Percentiles rank a stretch among this genome's conserved stretches.
Conservation (phyloP, 2,888 invertebrate genomes). For the Chrysotoxum bicinctum region DNA sequence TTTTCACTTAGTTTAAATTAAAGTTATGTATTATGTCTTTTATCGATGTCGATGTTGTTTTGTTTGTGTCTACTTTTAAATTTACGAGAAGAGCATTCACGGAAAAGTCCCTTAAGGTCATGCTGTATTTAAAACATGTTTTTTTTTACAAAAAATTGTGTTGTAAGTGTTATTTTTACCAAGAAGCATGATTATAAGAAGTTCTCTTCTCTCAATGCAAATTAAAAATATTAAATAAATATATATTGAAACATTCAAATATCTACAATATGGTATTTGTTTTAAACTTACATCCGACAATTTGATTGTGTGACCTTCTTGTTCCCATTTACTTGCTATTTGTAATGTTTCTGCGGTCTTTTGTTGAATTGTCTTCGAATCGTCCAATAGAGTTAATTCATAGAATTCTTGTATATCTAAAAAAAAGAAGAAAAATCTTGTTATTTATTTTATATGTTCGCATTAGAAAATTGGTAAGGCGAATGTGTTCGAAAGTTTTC, state of each 20-base stretch:
- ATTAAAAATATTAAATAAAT: constrained; percentile 6
- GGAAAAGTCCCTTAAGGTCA: not conserved
- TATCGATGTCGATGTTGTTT: not conserved
- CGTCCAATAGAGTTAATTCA: constrained; percentile 97
- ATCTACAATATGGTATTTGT: not conserved
- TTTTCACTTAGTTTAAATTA: not conserved
- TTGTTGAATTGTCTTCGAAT: constrained; percentile 96
- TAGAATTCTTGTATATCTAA: constrained; percentile 99
- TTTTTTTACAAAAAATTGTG: constrained; percentile 6
- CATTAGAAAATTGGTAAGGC: no score
- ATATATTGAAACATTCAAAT: constrained; percentile 9
- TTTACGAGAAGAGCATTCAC: constrained; percentile 10
- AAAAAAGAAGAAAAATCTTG: constrained; percentile 76
- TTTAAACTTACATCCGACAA: constrained; percentile 80
- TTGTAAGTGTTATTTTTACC: constrained; percentile 18
- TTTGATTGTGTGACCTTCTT: constrained; percentile 81
- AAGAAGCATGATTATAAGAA: constrained; percentile 32
- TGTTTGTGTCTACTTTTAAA: not conserved
- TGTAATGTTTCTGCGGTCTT: constrained; percentile 97
- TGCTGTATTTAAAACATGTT: constrained; percentile 3
- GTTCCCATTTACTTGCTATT: constrained; percentile 97
- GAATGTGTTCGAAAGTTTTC: no score
- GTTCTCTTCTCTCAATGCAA: constrained; percentile 14
- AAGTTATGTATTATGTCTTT: not conserved
- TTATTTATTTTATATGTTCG: no score